Evolutionary conservation across 2,797 vertebrate genomes (phyloP), one percentile per base, ranked within the genome.

Genomic region (Picus viridis): DNA sequence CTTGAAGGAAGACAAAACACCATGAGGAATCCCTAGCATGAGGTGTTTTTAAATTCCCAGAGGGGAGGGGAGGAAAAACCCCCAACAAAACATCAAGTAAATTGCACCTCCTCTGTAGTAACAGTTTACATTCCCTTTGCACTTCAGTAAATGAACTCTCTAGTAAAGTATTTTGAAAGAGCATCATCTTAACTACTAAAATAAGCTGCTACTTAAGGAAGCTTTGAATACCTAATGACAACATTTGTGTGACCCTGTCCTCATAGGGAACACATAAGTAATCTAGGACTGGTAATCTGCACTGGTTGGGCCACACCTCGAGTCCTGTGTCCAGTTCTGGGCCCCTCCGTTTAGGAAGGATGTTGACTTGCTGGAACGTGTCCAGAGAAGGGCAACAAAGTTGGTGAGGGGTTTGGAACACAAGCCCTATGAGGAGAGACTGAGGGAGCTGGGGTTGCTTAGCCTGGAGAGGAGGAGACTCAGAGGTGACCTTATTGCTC

Each of bases 1-100:
- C 71, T 57, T 73, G 63, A 89, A 88, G 74, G 92, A 86, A 92
- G 89, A 79, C 73, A 92, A 95, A 91, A 68, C 77, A 67, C 63
- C 90, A 82, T n/a, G 82, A 82, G 57, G 39, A 89, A 86, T 70
- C 80, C 53, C 71, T 58, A 89, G 34, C 22, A 86, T 6, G 7
- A 80, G 86, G 67, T 54, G 76, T 22, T 83, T 91, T 59, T 65
- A 87, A 93, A 89, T 69, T 51, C 54, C 9, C 3, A 0, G 32
- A 4, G 7, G 9, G 2, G 3, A 1, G 3, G 5, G 11, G 3
- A 1, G 16, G 30, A 22, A 30, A 51, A 24, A 24, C 23, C 19
- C 47, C 49, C 49, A 51, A 51, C 49, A 54, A 54, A 27, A 15
- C 27, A 49, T 18, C 30, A 84, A 79, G 72, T 17, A 86, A 90